Conservation (phyloP, 2,797 vertebrate genomes). For the Melanotaenia nigrans region DNA sequence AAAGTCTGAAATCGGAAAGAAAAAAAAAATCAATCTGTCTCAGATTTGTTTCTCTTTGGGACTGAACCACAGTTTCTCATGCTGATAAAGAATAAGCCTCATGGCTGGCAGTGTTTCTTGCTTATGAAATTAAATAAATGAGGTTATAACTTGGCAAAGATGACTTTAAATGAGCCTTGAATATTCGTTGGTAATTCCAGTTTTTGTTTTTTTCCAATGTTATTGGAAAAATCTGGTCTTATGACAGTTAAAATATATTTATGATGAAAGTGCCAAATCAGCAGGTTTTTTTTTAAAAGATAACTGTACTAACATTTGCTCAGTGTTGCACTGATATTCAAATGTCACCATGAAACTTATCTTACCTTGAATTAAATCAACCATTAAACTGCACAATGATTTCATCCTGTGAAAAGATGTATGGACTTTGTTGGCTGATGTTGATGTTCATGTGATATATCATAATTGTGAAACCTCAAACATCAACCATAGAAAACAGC, state of each 20-base stretch:
- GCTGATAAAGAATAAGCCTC: constrained; percentile 6
- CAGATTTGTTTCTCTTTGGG: constrained; percentile 21
- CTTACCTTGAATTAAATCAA: neutral
- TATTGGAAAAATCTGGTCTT: neutral
- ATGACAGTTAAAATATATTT: neutral
- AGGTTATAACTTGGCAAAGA: constrained; percentile 17
- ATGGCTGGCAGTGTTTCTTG: neutral
- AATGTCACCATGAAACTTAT: neutral
- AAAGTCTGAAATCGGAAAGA: neutral
- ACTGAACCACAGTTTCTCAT: neutral
- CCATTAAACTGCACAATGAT: neutral
- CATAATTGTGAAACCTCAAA: neutral
- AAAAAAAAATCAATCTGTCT: constrained; percentile 6
- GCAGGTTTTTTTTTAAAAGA: neutral
- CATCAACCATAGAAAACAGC: neutral
- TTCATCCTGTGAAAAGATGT: neutral
- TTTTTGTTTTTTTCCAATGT: neutral
- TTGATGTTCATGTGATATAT: neutral
- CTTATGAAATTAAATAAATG: constrained; percentile 12
- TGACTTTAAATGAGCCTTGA: constrained; percentile 8
- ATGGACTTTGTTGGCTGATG: neutral
- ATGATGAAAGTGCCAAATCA: neutral
- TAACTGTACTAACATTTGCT: neutral
- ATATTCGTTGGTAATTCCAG: neutral
- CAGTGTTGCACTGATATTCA: neutral